phyloP scores from a whole-genome alignment of 2,888 invertebrate species.

The Trissonchulus latispiculum region DNA sequence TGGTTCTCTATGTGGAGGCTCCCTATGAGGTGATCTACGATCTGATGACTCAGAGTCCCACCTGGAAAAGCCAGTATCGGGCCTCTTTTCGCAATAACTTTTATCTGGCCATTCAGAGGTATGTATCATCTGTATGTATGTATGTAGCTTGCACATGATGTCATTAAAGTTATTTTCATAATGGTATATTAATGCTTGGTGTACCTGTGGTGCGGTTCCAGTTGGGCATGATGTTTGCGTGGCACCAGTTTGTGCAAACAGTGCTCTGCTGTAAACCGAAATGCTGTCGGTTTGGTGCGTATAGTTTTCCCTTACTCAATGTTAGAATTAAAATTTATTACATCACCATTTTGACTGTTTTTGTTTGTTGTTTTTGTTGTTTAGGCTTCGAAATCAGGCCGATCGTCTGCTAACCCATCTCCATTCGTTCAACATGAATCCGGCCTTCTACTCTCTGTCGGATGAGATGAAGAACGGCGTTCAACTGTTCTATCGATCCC shows the following conservation, averaged over 20 bases:
- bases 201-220: no score
- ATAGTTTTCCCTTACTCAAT: no score
- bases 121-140: no score
- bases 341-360: not conserved
- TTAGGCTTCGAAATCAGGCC: slow-evolving; percentile 45
- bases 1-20: slow-evolving; percentile 32
- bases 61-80: slow-evolving; percentile 57
- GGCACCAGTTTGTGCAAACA: no score
- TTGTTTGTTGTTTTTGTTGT: no score
- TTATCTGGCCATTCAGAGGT: not conserved
- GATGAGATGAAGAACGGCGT: slow-evolving; percentile 61
- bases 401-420: slow-evolving; percentile 61
- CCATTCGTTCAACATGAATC: slow-evolving; percentile 56
- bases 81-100: slow-evolving; percentile 50
- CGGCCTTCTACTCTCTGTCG: slow-evolving; percentile 59
- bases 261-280: no score
- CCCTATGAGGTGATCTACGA: slow-evolving; percentile 63
- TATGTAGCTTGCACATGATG: no score
- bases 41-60: slow-evolving; percentile 57
- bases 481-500: slow-evolving; percentile 57
- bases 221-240: no score
- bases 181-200: no score
- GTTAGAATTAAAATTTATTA: slow-evolving; percentile 26
- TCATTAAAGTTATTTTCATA: no score
- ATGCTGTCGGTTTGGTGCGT: no score